Percentiles rank a stretch among this genome's conserved stretches.
Evolutionary conservation across 2,797 vertebrate species (phyloP).

Genomic region (Chaetodon trifasciatus): DNA sequence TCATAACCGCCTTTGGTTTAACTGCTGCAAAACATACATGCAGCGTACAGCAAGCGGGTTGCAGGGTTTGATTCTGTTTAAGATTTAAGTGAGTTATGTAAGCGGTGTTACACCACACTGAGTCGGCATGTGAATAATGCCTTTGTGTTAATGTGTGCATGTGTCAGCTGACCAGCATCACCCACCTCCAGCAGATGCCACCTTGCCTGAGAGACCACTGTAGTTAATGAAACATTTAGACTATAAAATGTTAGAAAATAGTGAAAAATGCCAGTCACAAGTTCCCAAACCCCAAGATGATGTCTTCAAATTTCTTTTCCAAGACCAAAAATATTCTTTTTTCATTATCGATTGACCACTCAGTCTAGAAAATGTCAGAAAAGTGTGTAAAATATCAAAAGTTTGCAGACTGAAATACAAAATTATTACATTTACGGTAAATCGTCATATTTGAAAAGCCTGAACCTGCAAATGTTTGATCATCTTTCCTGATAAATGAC

Average conservation of each 20-base stretch:
- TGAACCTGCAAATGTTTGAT: background rate
- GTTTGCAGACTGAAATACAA: background rate
- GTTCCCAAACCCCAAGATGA: background rate
- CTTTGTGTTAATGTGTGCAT: conserved; percentile 58
- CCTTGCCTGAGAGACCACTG: background rate
- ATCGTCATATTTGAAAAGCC: background rate
- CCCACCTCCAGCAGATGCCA: background rate
- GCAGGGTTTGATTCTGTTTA: conserved; percentile 6
- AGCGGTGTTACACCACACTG: conserved; percentile 45
- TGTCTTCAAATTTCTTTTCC: background rate
- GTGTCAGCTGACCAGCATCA: conserved; percentile 46
- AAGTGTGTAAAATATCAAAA: too few relatives aligned
- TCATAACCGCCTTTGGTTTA: background rate
- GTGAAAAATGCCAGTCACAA: background rate
- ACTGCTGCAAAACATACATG: background rate
- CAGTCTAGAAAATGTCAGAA: too few relatives aligned
- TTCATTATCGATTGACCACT: background rate
- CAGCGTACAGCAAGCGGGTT: background rate
- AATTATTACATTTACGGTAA: background rate
- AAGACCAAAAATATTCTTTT: background rate
- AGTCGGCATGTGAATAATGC: conserved; percentile 53
- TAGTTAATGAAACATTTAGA: background rate
- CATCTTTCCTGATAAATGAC: background rate
- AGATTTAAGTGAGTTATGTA: conserved; percentile 61
- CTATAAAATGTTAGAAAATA: background rate